These are phyloP conservation scores for Schizaphis graminum DNA, from an alignment of 2,888 invertebrate species.

Conservation along the genomic window DNA sequence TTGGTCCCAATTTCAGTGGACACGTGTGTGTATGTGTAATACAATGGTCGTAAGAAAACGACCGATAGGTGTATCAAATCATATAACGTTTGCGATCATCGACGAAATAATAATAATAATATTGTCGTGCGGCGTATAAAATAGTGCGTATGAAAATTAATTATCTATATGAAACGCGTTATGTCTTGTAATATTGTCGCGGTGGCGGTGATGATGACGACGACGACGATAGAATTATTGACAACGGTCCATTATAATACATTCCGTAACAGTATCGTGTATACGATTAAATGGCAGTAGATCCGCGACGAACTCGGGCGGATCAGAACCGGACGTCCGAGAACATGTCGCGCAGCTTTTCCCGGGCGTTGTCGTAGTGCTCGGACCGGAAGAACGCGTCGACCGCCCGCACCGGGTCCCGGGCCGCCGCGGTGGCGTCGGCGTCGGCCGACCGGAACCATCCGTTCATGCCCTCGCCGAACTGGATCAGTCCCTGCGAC, in stretches of 20 bases:
- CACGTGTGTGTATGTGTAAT: background rate
- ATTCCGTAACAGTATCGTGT: background rate
- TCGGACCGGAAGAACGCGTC: constrained; percentile 57
- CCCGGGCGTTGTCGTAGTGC: background rate
- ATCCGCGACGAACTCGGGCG: background rate
- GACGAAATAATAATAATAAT: background rate
- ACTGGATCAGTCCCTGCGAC: constrained; percentile 46
- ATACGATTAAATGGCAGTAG: background rate
- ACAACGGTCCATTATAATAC: background rate
- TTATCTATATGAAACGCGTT: background rate
- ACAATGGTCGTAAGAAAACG: background rate
- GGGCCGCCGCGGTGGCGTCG: background rate
- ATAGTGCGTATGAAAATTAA: background rate
- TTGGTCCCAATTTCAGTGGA: background rate
- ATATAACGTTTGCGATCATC: background rate
- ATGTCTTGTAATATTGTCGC: background rate
- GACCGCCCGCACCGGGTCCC: constrained; percentile 3
- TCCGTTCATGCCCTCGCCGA: constrained; percentile 38
- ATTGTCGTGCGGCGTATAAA: background rate
- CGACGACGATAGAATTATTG: background rate
- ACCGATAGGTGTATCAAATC: background rate
- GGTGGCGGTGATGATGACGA: background rate
- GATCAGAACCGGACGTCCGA: constrained; percentile 52
- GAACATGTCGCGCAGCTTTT: constrained; percentile 24
- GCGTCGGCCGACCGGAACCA: background rate